phyloP scores from a whole-genome alignment of 2,888 invertebrate genomes.

The Tenthredo mesomela region DNA sequence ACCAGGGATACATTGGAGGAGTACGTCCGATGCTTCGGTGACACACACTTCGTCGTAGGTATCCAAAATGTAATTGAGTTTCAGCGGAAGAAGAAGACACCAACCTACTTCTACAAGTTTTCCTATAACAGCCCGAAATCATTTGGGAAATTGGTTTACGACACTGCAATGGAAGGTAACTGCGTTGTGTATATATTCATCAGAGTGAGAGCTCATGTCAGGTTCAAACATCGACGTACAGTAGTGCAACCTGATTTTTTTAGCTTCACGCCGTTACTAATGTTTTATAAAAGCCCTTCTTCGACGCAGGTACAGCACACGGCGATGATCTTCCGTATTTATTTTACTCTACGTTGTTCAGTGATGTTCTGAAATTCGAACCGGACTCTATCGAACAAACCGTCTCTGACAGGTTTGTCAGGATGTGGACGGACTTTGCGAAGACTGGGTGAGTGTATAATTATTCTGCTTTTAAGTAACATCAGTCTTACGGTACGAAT shows the following conservation, averaged over 20 bases:
- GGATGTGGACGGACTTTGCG: conserved; percentile 72
- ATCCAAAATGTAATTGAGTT: conserved; percentile 75
- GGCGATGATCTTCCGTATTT: conserved; percentile 38
- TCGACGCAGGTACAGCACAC: conserved; percentile 35
- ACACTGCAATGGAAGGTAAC: neutral
- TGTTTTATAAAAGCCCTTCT: no score
- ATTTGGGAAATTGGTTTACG: neutral
- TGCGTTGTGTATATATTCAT: neutral
- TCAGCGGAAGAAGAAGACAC: conserved; percentile 76
- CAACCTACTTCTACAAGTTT: conserved; percentile 82
- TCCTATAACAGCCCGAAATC: conserved; percentile 75
- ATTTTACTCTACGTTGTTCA: neutral
- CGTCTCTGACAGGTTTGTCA: conserved; percentile 64
- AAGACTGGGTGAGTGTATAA: conserved; percentile 65
- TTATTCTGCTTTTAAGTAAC: neutral
- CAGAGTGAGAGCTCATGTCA: neutral
- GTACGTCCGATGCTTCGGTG: conserved; percentile 79
- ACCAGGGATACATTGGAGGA: conserved; percentile 73
- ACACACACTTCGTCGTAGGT: conserved; percentile 79
- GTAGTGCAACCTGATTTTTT: neutral
- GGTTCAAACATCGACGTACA: neutral
- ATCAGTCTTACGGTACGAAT: neutral
- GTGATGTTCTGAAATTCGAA: conserved; percentile 52
- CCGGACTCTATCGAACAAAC: conserved; percentile 63
- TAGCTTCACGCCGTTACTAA: neutral